Conservation (phyloP, 1,140 invertebrate species). For the Hestina assimilis region DNA sequence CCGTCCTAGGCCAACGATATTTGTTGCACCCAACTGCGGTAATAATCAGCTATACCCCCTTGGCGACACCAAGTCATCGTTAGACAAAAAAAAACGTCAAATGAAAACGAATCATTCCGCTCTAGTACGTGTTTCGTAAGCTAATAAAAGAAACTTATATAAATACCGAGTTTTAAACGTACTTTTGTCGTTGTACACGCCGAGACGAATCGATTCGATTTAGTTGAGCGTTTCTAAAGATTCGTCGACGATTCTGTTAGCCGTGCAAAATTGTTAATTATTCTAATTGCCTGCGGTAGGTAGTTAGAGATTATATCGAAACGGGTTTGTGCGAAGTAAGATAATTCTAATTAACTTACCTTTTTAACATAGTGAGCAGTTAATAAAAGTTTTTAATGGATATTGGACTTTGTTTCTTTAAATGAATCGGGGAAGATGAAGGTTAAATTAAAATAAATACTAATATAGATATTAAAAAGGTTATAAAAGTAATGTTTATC, state of each 20-base stretch:
- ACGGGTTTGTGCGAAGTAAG: too few species aligned
- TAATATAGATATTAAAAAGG: too few species aligned
- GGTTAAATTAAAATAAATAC: too few species aligned
- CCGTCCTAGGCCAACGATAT: constrained; percentile 33
- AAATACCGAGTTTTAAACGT: not conserved
- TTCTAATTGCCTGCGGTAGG: constrained; percentile 4
- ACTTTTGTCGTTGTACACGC: not conserved
- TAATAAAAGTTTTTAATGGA: too few species aligned
- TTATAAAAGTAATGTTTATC: too few species aligned
- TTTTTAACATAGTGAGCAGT: too few species aligned
- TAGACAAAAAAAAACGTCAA: not conserved
- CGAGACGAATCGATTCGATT: constrained; percentile 2
- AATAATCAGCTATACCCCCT: constrained; percentile 13
- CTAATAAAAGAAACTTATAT: constrained; percentile 1
- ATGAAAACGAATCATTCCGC: not conserved
- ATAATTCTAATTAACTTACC: too few species aligned
- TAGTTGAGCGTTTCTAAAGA: not conserved
- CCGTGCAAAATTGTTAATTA: constrained; percentile 15
- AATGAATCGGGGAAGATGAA: too few species aligned
- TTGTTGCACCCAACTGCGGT: constrained; percentile 8
- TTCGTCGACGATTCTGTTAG: not conserved
- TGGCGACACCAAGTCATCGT: not conserved
- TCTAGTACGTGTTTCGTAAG: constrained; percentile 3
- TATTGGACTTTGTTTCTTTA: too few species aligned
- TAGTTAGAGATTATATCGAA: too few species aligned